Conservation (phyloP, 2,113 vertebrate species). For the Perca flavescens region DNA sequence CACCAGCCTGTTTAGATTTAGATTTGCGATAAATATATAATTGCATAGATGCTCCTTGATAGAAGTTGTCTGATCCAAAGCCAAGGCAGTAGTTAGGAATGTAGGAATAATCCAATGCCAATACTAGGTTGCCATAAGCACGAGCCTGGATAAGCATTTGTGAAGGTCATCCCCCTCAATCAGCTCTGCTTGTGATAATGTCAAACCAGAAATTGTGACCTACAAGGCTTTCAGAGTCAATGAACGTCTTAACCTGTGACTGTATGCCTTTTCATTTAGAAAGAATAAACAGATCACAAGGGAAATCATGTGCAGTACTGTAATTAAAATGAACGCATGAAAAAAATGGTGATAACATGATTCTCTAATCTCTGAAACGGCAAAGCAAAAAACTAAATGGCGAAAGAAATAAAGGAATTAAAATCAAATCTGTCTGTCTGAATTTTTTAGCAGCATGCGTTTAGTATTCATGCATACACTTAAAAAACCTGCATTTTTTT, state of each 20-base stretch:
- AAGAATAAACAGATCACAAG: conserved; percentile 35
- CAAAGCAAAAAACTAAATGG: neutral
- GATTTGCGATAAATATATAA: conserved; percentile 66
- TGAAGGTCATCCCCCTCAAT: conserved; percentile 76
- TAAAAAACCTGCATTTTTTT: neutral
- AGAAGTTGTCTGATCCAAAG: conserved; percentile 45
- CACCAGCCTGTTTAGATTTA: conserved; percentile 39
- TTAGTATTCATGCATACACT: neutral
- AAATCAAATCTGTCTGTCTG: neutral
- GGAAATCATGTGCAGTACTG: neutral
- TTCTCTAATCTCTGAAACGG: neutral
- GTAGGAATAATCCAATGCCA: conserved; percentile 68
- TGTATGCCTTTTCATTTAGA: conserved; percentile 37
- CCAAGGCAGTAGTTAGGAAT: conserved; percentile 63
- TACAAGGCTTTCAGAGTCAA: conserved; percentile 40
- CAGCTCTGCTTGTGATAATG: conserved; percentile 70
- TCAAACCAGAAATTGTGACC: conserved; percentile 64
- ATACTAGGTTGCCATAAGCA: conserved; percentile 69
- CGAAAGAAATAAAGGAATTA: neutral
- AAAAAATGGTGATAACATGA: neutral
- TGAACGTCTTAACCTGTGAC: conserved; percentile 58
- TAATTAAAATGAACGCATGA: neutral
- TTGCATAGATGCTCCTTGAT: conserved; percentile 42
- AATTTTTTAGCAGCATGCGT: neutral
- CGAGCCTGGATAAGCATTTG: conserved; percentile 57